Base-by-base conservation (phyloP, 2,888 invertebrate genomes). In the Mimas tiliae region DNA sequence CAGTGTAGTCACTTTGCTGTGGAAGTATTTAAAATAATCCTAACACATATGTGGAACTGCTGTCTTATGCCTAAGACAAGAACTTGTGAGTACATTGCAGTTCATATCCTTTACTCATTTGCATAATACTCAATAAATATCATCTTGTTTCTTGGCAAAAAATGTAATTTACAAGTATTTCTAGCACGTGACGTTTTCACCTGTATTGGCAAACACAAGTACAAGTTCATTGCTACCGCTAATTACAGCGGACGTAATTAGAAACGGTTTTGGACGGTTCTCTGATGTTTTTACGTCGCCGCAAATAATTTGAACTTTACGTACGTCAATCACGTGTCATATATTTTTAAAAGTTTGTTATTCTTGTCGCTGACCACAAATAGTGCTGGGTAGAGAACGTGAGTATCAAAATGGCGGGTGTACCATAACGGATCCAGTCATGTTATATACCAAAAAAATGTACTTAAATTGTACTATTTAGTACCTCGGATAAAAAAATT, bases 211-310 rank as follows among this genome's bases (percentile, higher is more conserved):
- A 42, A 33, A 62, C 53, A 47, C 47, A 19, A 27, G 64, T 51
- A 51, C 66, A 67, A 67, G 67, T 67, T 67, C 67, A 67, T 51
- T 64, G 64, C 58, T 62, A 67, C 33, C 45, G 78, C 79, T 87
- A 87, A 87, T 90, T 89, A 85, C 76, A 79, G 71, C 69, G 78
- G 66, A 73, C 70, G 74, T 82, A 84, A 88, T 86, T 87, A 87
- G 81, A 16, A 51, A 51, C 33, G 34, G 27, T 53, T 45, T 66
- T 66, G 51, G 67, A 51, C 34, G 58, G 63, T 65, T 66, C 52
- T 55, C 55, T 21, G 48, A 65, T 53, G 65, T 48, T 65, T 63
- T 65, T 19, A 19, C 45, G 47, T 34, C n/a, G 48, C 48, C 19
- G 55, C 33, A 65, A 65, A 55, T 65, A 65, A 12, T 47, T n/a